Evolutionary conservation across 2,113 vertebrate species (phyloP).

Genomic region (Beaufortia kweichowensis): DNA sequence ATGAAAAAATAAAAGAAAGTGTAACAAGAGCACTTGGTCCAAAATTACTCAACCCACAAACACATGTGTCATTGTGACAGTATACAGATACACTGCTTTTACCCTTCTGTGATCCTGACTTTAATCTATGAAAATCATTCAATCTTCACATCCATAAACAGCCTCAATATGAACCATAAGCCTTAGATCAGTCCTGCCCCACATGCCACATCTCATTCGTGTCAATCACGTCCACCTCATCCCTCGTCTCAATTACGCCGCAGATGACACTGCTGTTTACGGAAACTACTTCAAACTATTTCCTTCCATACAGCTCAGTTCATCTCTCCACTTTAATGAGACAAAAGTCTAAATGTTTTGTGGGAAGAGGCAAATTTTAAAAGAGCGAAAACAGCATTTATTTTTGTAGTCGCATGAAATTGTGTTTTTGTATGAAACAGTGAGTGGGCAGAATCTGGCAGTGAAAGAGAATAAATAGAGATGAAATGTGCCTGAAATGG

Average conservation of each 20-base stretch:
- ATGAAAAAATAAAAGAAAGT: not conserved
- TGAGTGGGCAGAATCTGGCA: not conserved
- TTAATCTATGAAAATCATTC: no score
- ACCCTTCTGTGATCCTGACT: not conserved
- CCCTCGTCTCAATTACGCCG: not conserved
- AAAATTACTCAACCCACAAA: constrained; percentile 26
- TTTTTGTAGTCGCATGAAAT: not conserved
- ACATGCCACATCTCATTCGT: no score
- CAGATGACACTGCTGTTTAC: not conserved
- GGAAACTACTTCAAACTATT: not conserved
- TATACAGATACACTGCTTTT: not conserved
- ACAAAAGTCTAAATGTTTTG: not conserved
- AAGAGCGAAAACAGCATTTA: not conserved
- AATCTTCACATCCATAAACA: no score
- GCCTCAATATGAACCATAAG: no score
- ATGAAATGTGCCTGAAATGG: not conserved
- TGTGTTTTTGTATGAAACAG: not conserved
- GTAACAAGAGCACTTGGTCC: not conserved
- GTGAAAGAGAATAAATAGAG: not conserved
- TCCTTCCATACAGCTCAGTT: not conserved
- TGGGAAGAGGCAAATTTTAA: not conserved
- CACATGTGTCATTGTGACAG: not conserved
- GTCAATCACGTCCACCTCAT: not conserved
- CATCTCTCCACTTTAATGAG: constrained; percentile 8
- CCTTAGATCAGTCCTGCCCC: no score